phyloP scores from a whole-genome alignment of 2,888 invertebrate species.

The Drosophila hamatofila region DNA sequence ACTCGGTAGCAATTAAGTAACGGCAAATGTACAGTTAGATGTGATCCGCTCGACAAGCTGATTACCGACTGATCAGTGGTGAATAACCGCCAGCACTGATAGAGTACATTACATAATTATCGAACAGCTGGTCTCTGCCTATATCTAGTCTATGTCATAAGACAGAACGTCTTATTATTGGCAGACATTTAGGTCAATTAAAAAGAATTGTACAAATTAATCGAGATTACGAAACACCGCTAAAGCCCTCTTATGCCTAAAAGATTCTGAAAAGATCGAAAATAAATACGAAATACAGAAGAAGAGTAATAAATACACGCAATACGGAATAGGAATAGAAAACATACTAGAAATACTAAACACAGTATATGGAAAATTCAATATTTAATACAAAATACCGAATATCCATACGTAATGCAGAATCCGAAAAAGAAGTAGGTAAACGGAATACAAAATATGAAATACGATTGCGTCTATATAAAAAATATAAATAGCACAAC shows the following conservation, averaged over 20 bases:
- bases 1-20: constrained; percentile 26
- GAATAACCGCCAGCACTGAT: neutral
- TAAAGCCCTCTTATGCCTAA: too few species aligned
- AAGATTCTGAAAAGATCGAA: neutral
- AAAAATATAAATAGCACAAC: too few species aligned
- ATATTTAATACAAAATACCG: too few species aligned
- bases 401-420: too few species aligned
- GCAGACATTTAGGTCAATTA: neutral
- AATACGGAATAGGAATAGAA: too few species aligned
- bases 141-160: neutral
- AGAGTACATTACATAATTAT: neutral
- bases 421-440: too few species aligned
- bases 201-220: neutral
- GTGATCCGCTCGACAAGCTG: neutral
- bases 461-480: too few species aligned
- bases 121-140: too few species aligned
- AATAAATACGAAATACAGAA: neutral
- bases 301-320: too few species aligned
- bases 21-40: neutral
- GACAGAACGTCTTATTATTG: neutral
- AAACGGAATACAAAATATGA: too few species aligned
- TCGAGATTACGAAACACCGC: neutral
- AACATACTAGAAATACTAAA: too few species aligned
- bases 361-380: too few species aligned
- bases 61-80: constrained; percentile 2